phyloP scores from a whole-genome alignment of 2,797 vertebrate species.

The Pipistrellus pygmaeus region DNA sequence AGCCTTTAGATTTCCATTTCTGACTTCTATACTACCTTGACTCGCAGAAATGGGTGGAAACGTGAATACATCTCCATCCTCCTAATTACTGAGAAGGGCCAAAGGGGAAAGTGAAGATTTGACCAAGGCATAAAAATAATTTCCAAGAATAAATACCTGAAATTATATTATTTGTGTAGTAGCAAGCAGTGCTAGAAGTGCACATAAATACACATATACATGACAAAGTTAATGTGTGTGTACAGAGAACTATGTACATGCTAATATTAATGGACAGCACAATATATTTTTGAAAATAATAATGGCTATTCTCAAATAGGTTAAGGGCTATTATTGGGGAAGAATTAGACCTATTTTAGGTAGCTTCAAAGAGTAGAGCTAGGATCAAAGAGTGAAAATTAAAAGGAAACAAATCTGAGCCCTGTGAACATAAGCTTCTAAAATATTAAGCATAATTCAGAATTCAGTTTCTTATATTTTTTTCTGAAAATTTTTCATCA shows the following conservation, averaged over 20 bases:
- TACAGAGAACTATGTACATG: neutral
- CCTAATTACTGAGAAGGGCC: neutral
- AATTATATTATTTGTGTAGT: neutral
- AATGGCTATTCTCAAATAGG: neutral
- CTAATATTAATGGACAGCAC: neutral
- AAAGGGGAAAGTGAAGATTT: neutral
- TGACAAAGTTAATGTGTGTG: neutral
- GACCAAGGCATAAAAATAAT: neutral
- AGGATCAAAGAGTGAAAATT: slow-evolving; percentile 3
- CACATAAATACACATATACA: neutral
- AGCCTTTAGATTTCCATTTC: neutral
- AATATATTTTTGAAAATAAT: neutral
- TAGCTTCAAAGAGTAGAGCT: neutral
- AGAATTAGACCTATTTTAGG: neutral
- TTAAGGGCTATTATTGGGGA: neutral
- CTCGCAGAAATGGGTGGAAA: neutral
- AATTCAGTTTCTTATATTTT: slow-evolving; percentile 18
- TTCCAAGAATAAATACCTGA: slow-evolving; percentile 19
- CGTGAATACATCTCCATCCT: neutral
- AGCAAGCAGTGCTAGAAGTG: neutral
- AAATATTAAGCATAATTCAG: neutral
- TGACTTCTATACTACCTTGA: neutral
- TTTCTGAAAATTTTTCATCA: slow-evolving; percentile 19
- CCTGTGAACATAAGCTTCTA: neutral
- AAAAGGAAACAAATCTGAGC: neutral